Evolutionary conservation across 2,113 vertebrate species (phyloP).

Genomic region (Anarrhichthys ocellatus): DNA sequence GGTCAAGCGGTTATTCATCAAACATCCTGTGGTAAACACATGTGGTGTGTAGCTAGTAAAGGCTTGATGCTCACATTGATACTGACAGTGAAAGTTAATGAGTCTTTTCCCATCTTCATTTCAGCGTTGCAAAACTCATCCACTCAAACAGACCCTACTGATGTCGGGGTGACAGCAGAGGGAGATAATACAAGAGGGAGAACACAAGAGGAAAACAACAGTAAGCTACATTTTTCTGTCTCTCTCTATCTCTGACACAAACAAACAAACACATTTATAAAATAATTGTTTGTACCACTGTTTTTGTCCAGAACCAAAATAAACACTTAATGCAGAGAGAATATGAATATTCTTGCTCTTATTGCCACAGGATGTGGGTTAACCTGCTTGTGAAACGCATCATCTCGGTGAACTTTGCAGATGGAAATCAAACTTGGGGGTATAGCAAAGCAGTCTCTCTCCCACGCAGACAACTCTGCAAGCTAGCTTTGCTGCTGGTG

Average conservation of each 20-base stretch:
- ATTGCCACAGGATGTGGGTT: conserved; percentile 78
- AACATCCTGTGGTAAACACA: background rate
- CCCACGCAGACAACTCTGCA: conserved; percentile 30
- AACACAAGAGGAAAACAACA: background rate
- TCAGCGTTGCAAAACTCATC: conserved; percentile 43
- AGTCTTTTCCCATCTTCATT: background rate
- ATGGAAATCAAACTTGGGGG: conserved; percentile 50
- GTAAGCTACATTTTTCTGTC: conserved; percentile 37
- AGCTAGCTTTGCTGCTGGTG: background rate
- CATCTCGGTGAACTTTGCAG: conserved; percentile 62
- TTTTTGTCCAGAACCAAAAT: background rate
- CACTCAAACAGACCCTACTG: background rate
- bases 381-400: conserved; percentile 14
- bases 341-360: background rate
- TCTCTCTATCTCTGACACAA: background rate
- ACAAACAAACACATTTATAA: background rate
- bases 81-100: background rate
- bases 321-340: background rate
- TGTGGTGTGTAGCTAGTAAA: background rate
- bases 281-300: background rate
- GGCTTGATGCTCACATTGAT: background rate
- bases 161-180: background rate
- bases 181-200: background rate
- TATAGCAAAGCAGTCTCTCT: background rate
- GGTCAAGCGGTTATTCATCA: background rate